These are phyloP conservation scores for Helicoverpa armigera DNA, from an alignment of 1,140 invertebrate genomes.

Conservation along the genomic window DNA sequence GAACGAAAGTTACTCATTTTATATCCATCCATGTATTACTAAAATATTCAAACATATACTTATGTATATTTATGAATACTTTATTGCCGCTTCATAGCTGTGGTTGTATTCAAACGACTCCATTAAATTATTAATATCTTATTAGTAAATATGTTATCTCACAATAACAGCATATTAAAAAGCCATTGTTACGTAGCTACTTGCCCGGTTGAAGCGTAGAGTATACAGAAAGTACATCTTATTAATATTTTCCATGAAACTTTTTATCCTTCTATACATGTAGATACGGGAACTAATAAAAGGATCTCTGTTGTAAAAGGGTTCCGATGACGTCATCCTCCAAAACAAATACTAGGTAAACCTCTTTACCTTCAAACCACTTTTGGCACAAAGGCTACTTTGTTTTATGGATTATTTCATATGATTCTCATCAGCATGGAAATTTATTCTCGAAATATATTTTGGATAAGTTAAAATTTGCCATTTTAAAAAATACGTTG, in stretches of 20 bases:
- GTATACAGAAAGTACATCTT: too few species aligned
- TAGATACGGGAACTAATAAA: slow-evolving; percentile 1
- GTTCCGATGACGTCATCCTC: not conserved
- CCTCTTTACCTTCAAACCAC: not conserved
- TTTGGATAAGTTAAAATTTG: slow-evolving; percentile 16
- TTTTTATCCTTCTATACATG: not conserved
- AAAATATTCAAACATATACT: too few species aligned
- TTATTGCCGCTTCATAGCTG: too few species aligned
- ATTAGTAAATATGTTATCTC: not conserved
- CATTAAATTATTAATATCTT: not conserved
- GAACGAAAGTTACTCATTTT: too few species aligned
- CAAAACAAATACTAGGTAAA: slow-evolving; percentile 27
- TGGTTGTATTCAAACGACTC: too few species aligned
- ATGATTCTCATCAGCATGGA: slow-evolving; percentile 25
- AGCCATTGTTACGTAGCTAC: not conserved
- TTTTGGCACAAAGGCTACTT: slow-evolving; percentile 11
- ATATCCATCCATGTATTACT: too few species aligned
- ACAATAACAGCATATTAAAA: not conserved
- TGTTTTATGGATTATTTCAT: slow-evolving; percentile 14
- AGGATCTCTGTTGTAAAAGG: slow-evolving; percentile 1
- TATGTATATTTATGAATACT: too few species aligned
- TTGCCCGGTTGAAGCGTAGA: not conserved
- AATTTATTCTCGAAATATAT: slow-evolving; percentile 36
- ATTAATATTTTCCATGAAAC: slow-evolving; percentile 15
- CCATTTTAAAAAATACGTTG: slow-evolving; percentile 9